Evolutionary conservation across 2,113 vertebrate species (phyloP).

Genomic region (Eretmochelys imbricata): DNA sequence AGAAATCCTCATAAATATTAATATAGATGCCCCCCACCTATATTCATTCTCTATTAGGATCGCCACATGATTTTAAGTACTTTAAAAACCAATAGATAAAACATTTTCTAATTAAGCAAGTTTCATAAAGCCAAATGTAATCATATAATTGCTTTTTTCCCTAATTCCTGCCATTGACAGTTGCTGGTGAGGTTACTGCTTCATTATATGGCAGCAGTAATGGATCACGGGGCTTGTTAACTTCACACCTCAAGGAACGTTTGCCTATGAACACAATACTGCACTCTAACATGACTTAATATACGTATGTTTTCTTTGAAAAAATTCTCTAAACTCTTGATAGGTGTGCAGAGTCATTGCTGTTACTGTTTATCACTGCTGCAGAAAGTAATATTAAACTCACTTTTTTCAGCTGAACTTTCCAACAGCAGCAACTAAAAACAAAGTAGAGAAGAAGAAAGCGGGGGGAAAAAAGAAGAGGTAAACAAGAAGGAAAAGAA

Average conservation of each 20-base stretch:
- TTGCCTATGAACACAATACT: background rate
- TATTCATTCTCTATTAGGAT: background rate
- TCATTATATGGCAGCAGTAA: background rate
- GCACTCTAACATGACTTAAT: background rate
- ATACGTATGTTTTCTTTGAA: background rate
- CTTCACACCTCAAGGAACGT: background rate
- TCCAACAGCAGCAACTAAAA: conserved; percentile 30
- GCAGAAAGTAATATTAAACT: conserved; percentile 1
- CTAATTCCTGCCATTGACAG: background rate
- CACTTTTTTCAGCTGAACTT: conserved; percentile 1
- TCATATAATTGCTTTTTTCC: background rate
- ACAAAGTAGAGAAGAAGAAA: background rate
- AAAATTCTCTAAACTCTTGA: background rate
- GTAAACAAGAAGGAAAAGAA: background rate
- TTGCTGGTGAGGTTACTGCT: background rate
- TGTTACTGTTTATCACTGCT: background rate
- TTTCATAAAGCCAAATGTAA: conserved; percentile 5
- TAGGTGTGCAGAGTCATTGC: conserved; percentile 3
- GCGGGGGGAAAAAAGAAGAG: background rate
- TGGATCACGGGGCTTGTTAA: background rate
- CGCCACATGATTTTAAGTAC: background rate
- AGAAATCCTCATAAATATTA: background rate
- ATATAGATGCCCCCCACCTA: background rate
- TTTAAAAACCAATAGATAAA: background rate
- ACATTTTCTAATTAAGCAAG: background rate